These are phyloP conservation scores for Apocrypta bakeri DNA, from an alignment of 1,140 invertebrate genomes.

Conservation along the genomic window DNA sequence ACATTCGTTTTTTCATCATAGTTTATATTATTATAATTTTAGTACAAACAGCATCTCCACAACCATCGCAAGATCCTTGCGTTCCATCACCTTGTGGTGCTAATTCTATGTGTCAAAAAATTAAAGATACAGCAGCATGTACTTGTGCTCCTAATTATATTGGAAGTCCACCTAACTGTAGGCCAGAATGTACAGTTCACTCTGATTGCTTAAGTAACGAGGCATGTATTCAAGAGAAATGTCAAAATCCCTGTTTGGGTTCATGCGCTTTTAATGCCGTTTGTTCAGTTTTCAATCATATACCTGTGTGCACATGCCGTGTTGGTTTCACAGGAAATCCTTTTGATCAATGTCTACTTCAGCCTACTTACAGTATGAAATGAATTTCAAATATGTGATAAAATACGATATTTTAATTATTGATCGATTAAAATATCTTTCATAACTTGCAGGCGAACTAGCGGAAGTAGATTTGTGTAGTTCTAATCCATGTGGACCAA, in stretches of 20 bases:
- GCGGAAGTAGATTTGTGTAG: constrained; percentile 75
- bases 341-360: constrained; percentile 77
- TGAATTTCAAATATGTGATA: constrained; percentile 5
- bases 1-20: too few relatives aligned
- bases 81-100: constrained; percentile 84
- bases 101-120: constrained; percentile 80
- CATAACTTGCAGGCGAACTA: constrained; percentile 32
- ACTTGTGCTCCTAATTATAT: constrained; percentile 80
- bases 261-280: constrained; percentile 80
- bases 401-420: not conserved
- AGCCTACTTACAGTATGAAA: constrained; percentile 70
- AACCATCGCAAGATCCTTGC: constrained; percentile 78
- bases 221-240: constrained; percentile 83
- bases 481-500: constrained; percentile 82
- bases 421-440: constrained; percentile 12
- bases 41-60: constrained; percentile 57
- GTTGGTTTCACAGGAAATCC: constrained; percentile 82
- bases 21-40: constrained; percentile 56
- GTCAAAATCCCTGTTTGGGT: constrained; percentile 82
- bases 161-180: constrained; percentile 83
- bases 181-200: constrained; percentile 84
- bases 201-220: constrained; percentile 80
- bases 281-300: constrained; percentile 82
- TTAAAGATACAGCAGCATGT: constrained; percentile 79
- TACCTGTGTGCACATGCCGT: constrained; percentile 81